Evolutionary conservation across 2,888 invertebrate species (phyloP).

Genomic region (Hipparchia sbordonii): DNA sequence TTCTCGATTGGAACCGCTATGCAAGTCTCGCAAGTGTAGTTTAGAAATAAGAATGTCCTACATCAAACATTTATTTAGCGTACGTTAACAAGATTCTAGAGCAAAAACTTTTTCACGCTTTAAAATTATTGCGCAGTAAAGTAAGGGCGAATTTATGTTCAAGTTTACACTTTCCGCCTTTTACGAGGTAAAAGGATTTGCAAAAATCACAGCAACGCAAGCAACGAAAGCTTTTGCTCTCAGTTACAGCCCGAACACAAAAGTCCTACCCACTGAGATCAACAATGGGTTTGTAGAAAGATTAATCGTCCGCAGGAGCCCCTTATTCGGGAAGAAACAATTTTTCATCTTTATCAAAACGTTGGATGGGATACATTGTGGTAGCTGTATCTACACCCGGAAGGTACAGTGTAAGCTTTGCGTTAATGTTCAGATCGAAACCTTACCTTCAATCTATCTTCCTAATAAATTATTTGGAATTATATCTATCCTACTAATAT

Average conservation of each 20-base stretch:
- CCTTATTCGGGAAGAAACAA: conserved; percentile 71
- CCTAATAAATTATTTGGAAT: background rate
- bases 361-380: conserved; percentile 57
- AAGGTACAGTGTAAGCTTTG: conserved; percentile 6
- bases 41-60: no score
- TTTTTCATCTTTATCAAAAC: conserved; percentile 81
- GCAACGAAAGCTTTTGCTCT: conserved; percentile 70
- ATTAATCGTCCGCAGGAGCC: conserved; percentile 78
- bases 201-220: conserved; percentile 64
- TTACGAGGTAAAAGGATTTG: conserved; percentile 31
- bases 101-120: background rate
- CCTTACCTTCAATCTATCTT: background rate
- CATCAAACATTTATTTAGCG: no score
- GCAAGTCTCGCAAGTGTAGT: no score
- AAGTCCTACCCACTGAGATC: conserved; percentile 68
- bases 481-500: no score
- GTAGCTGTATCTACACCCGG: conserved; percentile 42
- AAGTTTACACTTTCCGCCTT: conserved; percentile 23
- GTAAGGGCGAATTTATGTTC: background rate
- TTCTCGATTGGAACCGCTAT: no score
- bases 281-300: conserved; percentile 77
- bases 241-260: conserved; percentile 69
- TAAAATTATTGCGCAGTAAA: background rate
- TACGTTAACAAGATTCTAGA: background rate
- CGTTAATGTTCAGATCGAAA: conserved; percentile 3